These are phyloP conservation scores for Macrosoma leucophasiata DNA, from an alignment of 2,888 invertebrate genomes.

Conservation along the genomic window DNA sequence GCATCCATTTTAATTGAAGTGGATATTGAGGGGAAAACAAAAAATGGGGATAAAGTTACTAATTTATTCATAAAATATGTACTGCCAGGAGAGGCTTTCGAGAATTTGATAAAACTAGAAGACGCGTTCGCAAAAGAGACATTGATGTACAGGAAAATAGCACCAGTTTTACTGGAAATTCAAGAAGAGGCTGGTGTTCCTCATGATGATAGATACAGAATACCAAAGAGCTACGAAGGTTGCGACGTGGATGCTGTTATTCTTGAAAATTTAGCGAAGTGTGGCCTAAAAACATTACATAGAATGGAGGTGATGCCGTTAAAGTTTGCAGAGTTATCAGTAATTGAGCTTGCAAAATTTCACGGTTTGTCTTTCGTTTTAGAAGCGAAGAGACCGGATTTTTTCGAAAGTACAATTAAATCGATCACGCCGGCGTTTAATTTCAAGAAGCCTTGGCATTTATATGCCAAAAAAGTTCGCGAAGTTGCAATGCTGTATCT, in stretches of 20 bases:
- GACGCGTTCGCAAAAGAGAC: conserved; percentile 34
- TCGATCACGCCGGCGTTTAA: conserved; percentile 19
- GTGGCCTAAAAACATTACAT: conserved; percentile 30
- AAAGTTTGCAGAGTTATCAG: conserved; percentile 29
- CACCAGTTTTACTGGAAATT: conserved; percentile 26
- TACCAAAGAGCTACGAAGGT: conserved; percentile 33
- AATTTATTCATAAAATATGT: conserved; percentile 43
- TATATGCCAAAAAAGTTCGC: conserved; percentile 27
- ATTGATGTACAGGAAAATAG: conserved; percentile 35
- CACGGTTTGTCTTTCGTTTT: conserved; percentile 33
- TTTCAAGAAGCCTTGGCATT: conserved; percentile 28
- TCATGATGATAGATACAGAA: conserved; percentile 30
- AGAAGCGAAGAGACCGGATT: conserved; percentile 25
- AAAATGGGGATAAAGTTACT: conserved; percentile 33
- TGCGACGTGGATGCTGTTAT: conserved; percentile 35
- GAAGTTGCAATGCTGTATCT: conserved; percentile 26
- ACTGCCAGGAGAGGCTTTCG: conserved; percentile 23
- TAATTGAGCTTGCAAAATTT: conserved; percentile 32
- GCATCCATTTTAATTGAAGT: conserved; percentile 39
- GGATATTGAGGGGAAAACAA: conserved; percentile 38
- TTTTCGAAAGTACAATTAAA: conserved; percentile 29
- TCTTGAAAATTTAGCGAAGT: conserved; percentile 38
- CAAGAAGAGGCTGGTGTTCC: conserved; percentile 35
- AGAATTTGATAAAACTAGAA: conserved; percentile 25
- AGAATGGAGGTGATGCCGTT: conserved; percentile 29